A percentile compares a stretch with the other conserved stretches of the same genome.
Evolutionary conservation across 2,888 invertebrate species (phyloP).

Genomic region (Perizoma affinitatum): DNA sequence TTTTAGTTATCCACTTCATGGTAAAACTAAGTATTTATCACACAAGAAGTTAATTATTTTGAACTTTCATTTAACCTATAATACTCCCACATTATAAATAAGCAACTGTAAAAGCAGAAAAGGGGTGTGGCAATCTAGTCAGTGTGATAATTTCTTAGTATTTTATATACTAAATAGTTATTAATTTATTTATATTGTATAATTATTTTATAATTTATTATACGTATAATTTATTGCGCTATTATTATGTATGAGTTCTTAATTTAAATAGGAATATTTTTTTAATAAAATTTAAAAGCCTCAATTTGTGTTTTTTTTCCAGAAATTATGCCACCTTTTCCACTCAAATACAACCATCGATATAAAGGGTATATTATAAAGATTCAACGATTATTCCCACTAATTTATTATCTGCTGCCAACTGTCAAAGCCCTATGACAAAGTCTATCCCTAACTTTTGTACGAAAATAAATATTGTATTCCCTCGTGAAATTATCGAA

Average conservation of each 20-base stretch:
- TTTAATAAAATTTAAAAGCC: conserved; percentile 39
- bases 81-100: conserved; percentile 26
- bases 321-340: background rate
- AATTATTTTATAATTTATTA: conserved; percentile 46
- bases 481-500: no score
- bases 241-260: conserved; percentile 10
- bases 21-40: background rate
- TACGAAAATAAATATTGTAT: no score
- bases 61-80: background rate
- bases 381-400: no score
- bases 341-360: background rate
- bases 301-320: conserved; percentile 28
- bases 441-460: no score
- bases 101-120: conserved; percentile 63
- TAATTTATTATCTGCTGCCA: no score
- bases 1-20: no score
- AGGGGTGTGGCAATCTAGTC: conserved; percentile 83
- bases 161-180: conserved; percentile 40
- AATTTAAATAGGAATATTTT: conserved; percentile 27
- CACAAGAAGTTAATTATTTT: background rate
- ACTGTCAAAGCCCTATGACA: no score
- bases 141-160: conserved; percentile 74
- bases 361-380: no score
- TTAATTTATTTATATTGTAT: conserved; percentile 29
- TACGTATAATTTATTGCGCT: conserved; percentile 46